Evolutionary conservation across 2,888 invertebrate species (phyloP).

Genomic region (Zeuzera pyrina): DNA sequence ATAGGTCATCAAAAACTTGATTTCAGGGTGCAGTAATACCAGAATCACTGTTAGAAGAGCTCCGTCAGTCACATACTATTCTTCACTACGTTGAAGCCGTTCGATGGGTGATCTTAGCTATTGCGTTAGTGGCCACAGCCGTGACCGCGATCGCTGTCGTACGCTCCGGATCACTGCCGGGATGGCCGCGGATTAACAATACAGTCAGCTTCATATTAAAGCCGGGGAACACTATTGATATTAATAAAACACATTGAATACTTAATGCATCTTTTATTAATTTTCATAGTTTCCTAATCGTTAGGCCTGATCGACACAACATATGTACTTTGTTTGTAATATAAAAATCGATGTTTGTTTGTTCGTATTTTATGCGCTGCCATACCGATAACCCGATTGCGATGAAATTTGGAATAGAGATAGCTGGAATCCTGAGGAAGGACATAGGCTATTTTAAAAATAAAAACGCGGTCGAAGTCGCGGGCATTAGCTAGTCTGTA

Average conservation of each 20-base stretch:
- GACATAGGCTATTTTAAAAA: too few relatives aligned
- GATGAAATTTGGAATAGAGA: too few relatives aligned
- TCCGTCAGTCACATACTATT: constrained; percentile 40
- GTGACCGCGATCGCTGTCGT: constrained; percentile 25
- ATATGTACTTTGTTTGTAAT: too few relatives aligned
- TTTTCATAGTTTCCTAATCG: too few relatives aligned
- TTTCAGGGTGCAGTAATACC: constrained; percentile 59
- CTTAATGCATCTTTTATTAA: background rate
- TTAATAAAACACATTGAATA: constrained; percentile 37
- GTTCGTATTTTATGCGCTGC: too few relatives aligned
- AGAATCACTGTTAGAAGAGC: constrained; percentile 35
- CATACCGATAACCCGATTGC: too few relatives aligned
- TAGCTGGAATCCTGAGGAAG: too few relatives aligned
- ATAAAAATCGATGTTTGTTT: too few relatives aligned
- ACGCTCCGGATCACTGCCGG: constrained; percentile 27
- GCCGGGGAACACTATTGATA: constrained; percentile 22
- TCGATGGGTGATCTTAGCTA: constrained; percentile 51
- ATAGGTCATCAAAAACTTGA: too few relatives aligned
- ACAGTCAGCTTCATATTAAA: constrained; percentile 52
- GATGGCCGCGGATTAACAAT: constrained; percentile 42
- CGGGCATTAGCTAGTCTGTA: too few relatives aligned
- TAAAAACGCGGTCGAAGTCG: too few relatives aligned
- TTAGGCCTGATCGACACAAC: too few relatives aligned
- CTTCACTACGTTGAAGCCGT: constrained; percentile 44
- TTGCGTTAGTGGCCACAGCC: constrained; percentile 28